Evolutionary conservation across 2,113 vertebrate genomes (phyloP).

Genomic region (Romanogobio albipinnatus): DNA sequence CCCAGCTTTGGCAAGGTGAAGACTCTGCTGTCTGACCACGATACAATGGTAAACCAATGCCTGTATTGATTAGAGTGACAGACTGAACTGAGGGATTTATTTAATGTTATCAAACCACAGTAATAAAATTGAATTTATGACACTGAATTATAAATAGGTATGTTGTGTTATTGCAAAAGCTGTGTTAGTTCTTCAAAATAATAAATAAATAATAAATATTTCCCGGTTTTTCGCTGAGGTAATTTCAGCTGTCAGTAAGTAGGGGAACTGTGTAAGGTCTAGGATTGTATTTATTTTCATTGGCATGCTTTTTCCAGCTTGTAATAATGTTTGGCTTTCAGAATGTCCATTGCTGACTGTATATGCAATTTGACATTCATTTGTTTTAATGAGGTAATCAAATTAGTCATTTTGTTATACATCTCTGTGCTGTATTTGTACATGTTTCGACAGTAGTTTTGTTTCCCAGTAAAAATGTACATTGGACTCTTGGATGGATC

Average conservation of each 20-base stretch:
- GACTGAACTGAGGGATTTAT: not conserved
- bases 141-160: not conserved
- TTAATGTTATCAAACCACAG: conserved; percentile 6
- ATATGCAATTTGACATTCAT: conserved; percentile 39
- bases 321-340: conserved; percentile 42
- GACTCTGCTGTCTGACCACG: conserved; percentile 41
- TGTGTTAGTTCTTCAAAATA: not conserved
- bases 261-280: conserved; percentile 32
- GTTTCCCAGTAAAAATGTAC: conserved; percentile 28
- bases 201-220: not conserved
- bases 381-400: conserved; percentile 53
- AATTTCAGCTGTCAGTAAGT: conserved; percentile 31
- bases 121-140: not conserved
- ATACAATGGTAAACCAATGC: conserved; percentile 8
- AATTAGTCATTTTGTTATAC: conserved; percentile 36
- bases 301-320: conserved; percentile 33
- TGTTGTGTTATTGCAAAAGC: not conserved
- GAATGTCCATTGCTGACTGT: conserved; percentile 28
- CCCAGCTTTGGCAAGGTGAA: conserved; percentile 51
- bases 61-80: conserved; percentile 16
- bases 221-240: not conserved
- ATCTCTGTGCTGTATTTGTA: conserved; percentile 30
- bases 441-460: conserved; percentile 33
- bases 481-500: not conserved
- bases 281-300: conserved; percentile 42